A percentile compares a stretch with the other conserved stretches of the same genome.
Evolutionary conservation across 2,113 vertebrate genomes (phyloP).

Genomic region (Panthera tigris): DNA sequence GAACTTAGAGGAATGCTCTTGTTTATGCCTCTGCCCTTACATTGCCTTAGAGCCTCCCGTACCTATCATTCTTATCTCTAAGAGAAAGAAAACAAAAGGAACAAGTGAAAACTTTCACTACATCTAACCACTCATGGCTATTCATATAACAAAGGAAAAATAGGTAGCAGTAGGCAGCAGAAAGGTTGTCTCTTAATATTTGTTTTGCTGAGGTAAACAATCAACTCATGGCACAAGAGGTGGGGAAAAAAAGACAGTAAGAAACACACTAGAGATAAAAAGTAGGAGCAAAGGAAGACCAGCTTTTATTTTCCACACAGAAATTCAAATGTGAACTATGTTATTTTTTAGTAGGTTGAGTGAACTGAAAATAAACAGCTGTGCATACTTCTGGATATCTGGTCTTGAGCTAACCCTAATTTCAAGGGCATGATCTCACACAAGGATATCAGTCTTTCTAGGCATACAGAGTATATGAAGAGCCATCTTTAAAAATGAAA

Average conservation of each 20-base stretch:
- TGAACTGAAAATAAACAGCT: background rate
- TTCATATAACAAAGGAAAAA: background rate
- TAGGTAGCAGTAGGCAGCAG: background rate
- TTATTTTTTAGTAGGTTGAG: background rate
- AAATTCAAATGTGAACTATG: background rate
- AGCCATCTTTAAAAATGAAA: conserved; percentile 58
- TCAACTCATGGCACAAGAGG: background rate
- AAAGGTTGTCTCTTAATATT: background rate
- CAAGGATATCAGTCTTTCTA: background rate
- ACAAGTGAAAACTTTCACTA: background rate
- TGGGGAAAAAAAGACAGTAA: background rate
- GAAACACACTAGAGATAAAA: background rate
- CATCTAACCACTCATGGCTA: background rate
- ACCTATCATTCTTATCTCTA: background rate
- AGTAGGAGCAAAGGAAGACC: background rate
- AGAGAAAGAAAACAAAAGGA: conserved; percentile 15
- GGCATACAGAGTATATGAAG: background rate
- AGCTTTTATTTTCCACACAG: background rate
- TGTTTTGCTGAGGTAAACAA: background rate
- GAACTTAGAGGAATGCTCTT: background rate
- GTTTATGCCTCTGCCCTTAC: background rate
- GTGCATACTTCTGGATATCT: background rate
- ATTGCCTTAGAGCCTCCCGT: background rate
- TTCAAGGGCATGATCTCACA: background rate
- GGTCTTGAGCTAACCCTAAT: background rate